Evolutionary conservation across 2,888 invertebrate genomes (phyloP), one percentile per base, ranked within the genome.

Genomic region (Dione vanillae): DNA sequence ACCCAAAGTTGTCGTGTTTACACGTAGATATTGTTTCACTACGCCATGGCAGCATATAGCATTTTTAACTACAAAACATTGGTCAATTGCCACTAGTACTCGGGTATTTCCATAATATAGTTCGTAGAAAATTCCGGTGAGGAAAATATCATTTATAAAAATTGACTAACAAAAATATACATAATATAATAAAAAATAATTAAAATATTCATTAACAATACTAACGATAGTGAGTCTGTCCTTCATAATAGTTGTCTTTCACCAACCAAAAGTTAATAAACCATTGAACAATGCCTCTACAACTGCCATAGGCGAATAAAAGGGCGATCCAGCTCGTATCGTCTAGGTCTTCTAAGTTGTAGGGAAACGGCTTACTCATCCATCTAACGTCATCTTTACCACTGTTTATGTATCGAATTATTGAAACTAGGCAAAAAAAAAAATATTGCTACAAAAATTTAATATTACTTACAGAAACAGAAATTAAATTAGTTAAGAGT

Each of bases 301-400:
- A 72, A 78, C 90, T 90, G 69, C 74, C 40, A 76, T 86, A 92
- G 0, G 90, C 89, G 69, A 92, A 74, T 1, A 88, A 70, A 3
- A 91, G 76, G 0, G 90, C 76, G n/a, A 91, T 85, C 92, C 92
- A 92, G 43, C 86, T 80, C 0, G 91, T 92, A 69, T 92, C 90
- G 0, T 78, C 78, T 0, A 73, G 72, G 0, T 45, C 14, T 2
- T 45, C 40, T 0, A 37, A 43, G 20, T 19, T 16, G 14, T 47
- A 61, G 2, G 72, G 67, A 20, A 9, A 70, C 11, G 12, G 45
- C 0, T 59, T 61, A 2, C 19, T 65, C 35, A 74, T 76, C 71
- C 70, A 76, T 19, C 59, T 78, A 2, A 68, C 56, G 49, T 37
- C 20, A 9, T 65, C 47, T 5, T 27, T 62, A 11, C 66, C 40